A percentile compares a stretch with the other conserved stretches of the same genome.
phyloP scores from a whole-genome alignment of 2,888 invertebrate species.

The Lasiommata megera region DNA sequence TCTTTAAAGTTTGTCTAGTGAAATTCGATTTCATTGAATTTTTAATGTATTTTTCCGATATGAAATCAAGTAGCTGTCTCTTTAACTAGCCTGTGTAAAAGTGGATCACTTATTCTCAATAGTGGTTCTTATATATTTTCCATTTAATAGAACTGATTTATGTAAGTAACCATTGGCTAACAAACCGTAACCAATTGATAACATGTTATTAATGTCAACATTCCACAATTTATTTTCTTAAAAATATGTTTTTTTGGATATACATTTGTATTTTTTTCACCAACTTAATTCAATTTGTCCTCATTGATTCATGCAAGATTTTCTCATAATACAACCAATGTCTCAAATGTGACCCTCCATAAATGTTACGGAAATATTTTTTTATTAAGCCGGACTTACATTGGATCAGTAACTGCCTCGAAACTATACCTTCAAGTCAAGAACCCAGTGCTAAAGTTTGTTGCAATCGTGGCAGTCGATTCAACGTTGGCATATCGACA shows the following conservation, averaged over 20 bases:
- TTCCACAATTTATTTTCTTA: slow-evolving; percentile 65
- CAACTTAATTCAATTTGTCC: slow-evolving; percentile 19
- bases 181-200: slow-evolving; percentile 23
- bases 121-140: slow-evolving; percentile 6
- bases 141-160: slow-evolving; percentile 11
- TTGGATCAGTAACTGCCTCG: background rate
- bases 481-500: too few species aligned
- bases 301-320: slow-evolving; percentile 28
- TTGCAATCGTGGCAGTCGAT: too few species aligned
- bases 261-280: slow-evolving; percentile 22
- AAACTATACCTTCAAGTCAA: background rate
- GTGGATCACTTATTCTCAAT: background rate
- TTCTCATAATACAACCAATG: slow-evolving; percentile 10
- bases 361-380: slow-evolving; percentile 21
- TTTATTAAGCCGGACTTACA: slow-evolving; percentile 10
- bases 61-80: background rate
- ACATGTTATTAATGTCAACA: slow-evolving; percentile 47
- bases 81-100: background rate
- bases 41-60: too few species aligned
- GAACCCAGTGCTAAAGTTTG: too few species aligned
- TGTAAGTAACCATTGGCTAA: slow-evolving; percentile 25
- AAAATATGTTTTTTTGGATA: slow-evolving; percentile 40
- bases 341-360: slow-evolving; percentile 9
- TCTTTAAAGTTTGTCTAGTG: too few species aligned
- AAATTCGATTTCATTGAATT: background rate